These are phyloP conservation scores for Hymenopus coronatus DNA, from an alignment of 2,888 invertebrate species.

Conservation along the genomic window DNA sequence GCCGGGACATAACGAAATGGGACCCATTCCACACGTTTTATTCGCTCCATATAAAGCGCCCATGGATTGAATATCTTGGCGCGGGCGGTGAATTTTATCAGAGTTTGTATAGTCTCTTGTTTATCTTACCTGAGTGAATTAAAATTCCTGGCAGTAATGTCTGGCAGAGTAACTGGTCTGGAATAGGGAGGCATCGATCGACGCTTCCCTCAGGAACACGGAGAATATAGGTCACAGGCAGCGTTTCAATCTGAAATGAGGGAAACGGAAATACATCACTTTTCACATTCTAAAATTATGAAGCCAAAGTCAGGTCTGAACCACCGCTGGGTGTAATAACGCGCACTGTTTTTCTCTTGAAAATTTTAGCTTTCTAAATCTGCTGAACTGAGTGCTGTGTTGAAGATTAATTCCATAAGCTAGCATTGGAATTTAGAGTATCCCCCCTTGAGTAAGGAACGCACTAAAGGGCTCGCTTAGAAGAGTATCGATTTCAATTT, in stretches of 20 bases:
- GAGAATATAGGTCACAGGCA: background rate
- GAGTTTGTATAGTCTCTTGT: background rate
- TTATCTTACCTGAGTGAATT: background rate
- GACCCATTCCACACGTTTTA: background rate
- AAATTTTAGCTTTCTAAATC: background rate
- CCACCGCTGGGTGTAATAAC: background rate
- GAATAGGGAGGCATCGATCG: background rate
- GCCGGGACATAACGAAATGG: background rate
- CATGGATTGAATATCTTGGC: background rate
- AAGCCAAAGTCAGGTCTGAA: background rate
- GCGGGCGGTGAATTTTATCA: background rate
- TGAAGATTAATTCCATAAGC: background rate
- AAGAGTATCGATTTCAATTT: no score
- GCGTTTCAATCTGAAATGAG: background rate
- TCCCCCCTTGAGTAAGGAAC: no score
- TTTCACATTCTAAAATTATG: background rate
- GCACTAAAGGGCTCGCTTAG: no score
- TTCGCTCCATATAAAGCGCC: background rate
- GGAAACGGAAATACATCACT: background rate
- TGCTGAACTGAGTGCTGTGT: background rate
- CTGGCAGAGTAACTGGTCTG: background rate
- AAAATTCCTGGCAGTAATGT: background rate
- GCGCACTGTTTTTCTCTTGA: background rate
- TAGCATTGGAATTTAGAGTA: background rate
- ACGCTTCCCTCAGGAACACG: background rate